Percentiles rank a stretch among this genome's conserved stretches.
phyloP scores from a whole-genome alignment of 2,113 vertebrate species.

The Myotis lucifugus region DNA sequence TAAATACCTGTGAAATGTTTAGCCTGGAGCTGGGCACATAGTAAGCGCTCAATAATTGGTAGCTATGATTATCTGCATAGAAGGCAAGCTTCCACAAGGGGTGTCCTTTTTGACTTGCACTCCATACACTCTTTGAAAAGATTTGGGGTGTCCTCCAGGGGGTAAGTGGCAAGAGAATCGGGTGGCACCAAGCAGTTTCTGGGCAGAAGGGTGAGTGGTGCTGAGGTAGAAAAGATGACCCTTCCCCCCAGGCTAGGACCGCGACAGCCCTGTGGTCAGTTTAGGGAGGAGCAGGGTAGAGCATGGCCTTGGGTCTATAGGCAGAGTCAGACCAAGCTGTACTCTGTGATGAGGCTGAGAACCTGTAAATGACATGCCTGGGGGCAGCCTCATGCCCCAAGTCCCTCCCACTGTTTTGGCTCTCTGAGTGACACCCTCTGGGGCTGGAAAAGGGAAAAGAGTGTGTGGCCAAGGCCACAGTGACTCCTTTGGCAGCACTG shows the following conservation, averaged over 20 bases:
- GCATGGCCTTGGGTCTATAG: too few relatives aligned
- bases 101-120: not conserved
- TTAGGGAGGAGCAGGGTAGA: not conserved
- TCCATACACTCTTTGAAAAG: not conserved
- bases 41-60: not conserved
- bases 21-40: not conserved
- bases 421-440: not conserved
- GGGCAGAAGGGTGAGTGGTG: not conserved
- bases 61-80: not conserved
- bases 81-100: not conserved
- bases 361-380: not conserved
- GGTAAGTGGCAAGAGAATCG: not conserved
- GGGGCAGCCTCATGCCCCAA: not conserved
- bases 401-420: not conserved
- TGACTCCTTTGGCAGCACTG: not conserved
- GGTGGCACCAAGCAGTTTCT: not conserved
- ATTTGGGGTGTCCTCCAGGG: not conserved
- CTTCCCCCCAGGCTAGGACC: too few relatives aligned
- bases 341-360: not conserved
- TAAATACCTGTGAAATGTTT: not conserved
- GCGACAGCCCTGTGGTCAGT: not conserved
- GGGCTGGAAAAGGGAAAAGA: not conserved
- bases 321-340: not conserved
- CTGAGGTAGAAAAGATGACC: not conserved
- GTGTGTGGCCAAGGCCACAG: not conserved